Base-by-base conservation (phyloP, 2,113 vertebrate genomes). In the Nothoprocta pentlandii region DNA sequence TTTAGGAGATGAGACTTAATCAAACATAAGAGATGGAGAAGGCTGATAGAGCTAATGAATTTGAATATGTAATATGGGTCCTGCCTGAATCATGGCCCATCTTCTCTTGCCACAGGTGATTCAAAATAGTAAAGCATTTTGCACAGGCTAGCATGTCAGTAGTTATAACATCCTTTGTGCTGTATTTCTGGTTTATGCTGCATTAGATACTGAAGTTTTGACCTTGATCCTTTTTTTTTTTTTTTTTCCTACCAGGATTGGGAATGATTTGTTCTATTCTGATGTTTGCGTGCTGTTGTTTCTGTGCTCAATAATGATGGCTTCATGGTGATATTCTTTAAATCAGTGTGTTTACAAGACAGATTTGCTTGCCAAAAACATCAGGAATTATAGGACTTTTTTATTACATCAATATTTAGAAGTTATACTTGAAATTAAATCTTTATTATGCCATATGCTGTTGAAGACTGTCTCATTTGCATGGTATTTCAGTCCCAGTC, bases 1-100 rank as follows among this genome's bases (percentile, higher is more conserved):
- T 81, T 56, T 56, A 88, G 92, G 70, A 95, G 84, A 92, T 93
- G 85, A 90, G 95, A 82, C 78, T 91, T 95, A 90, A 95, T 85
- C 92, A 90, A 85, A 89, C 61, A 28, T 39, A 62, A 66, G 83
- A 90, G 53, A 64, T 70, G 83, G 85, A 76, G 64, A 74, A 89
- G 39, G 83, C 20, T 92, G 92, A 67, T 92, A 41, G 70, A 79
- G 89, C 42, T 66, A 67, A 78, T 85, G 64, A 87, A 39, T 89
- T 81, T 81, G 80, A 92, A 58, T 80, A 77, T 78, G 32, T 61
- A 23, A 66, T 41, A 36, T 21, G 58, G 47, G n/a, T 2, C 8
- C 51, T 80, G 56, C 21, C 39, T 92, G 62, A 76, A 76, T 46
- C 0, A 0, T 44, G 39, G 59, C 39, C 22, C 28, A 2, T 84